Conservation (phyloP, 1,140 invertebrate species). For the Pissodes strobi region DNA sequence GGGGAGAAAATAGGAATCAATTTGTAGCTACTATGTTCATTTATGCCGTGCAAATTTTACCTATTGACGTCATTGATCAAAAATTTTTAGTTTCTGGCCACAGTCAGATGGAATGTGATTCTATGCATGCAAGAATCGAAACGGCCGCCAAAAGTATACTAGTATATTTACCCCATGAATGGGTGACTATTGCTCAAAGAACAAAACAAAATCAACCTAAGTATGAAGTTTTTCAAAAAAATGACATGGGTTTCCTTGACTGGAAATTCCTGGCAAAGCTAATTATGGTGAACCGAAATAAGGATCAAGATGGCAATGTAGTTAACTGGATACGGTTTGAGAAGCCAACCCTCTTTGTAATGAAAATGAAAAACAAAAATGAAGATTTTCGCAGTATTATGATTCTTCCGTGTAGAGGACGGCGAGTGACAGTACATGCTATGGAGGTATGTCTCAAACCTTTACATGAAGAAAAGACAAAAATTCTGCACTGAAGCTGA, state of each 20-base stretch:
- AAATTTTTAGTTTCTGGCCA: neutral
- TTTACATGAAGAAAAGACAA: neutral
- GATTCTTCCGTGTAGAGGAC: neutral
- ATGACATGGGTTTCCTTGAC: neutral
- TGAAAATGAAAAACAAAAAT: neutral
- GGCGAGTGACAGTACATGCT: neutral
- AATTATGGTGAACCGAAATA: too few relatives aligned
- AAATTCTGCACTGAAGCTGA: neutral
- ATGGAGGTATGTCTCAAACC: neutral
- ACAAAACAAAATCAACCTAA: constrained; percentile 2
- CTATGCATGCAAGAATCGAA: neutral
- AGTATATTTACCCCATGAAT: neutral
- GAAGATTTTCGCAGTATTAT: neutral
- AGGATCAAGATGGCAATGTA: too few relatives aligned
- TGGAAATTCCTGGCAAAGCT: neutral
- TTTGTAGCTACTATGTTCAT: too few relatives aligned
- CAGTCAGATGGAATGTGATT: constrained; percentile 1
- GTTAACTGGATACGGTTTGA: too few relatives aligned
- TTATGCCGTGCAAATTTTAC: too few relatives aligned
- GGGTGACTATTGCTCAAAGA: neutral
- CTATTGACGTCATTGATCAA: neutral
- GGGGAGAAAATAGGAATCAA: constrained; percentile 1
- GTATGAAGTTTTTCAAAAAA: neutral
- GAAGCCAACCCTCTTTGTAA: neutral
- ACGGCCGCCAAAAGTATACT: neutral